A percentile compares a stretch with the other conserved stretches of the same genome.
These are phyloP conservation scores for Cheilinus undulatus DNA, from an alignment of 2,113 vertebrate species.

Conservation along the genomic window DNA sequence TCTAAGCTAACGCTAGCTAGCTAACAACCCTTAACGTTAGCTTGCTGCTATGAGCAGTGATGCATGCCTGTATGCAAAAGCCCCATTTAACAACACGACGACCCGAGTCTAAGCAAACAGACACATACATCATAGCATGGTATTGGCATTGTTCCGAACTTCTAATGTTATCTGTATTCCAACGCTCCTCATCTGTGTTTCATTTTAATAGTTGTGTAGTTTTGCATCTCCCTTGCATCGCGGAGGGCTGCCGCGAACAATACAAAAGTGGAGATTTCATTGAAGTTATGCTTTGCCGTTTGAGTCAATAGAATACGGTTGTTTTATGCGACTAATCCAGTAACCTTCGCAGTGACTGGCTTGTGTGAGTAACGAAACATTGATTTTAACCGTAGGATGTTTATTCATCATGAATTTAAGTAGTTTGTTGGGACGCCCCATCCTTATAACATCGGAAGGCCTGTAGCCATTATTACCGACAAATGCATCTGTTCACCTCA, in stretches of 20 bases:
- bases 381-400: too few species aligned
- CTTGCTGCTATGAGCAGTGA: conserved; percentile 21
- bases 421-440: conserved; percentile 8
- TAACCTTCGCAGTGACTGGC: too few species aligned
- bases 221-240: neutral
- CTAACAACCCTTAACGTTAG: conserved; percentile 11
- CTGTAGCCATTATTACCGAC: neutral
- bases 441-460: conserved; percentile 10
- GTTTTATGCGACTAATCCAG: neutral
- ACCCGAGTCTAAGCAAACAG: neutral
- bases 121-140: rapidly evolving
- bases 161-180: rapidly evolving
- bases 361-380: neutral
- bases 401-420: neutral
- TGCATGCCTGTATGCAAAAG: conserved; percentile 6
- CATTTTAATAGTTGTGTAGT: neutral
- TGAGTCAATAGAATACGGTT: neutral
- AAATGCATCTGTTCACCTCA: neutral
- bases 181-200: neutral
- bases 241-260: conserved; percentile 39
- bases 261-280: conserved; percentile 19
- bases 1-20: conserved; percentile 56
- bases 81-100: neutral
- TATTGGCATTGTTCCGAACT: rapidly evolving
- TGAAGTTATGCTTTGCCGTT: neutral